These are phyloP conservation scores for Corythaeola cristata DNA, from an alignment of 2,113 vertebrate genomes.

Conservation along the genomic window DNA sequence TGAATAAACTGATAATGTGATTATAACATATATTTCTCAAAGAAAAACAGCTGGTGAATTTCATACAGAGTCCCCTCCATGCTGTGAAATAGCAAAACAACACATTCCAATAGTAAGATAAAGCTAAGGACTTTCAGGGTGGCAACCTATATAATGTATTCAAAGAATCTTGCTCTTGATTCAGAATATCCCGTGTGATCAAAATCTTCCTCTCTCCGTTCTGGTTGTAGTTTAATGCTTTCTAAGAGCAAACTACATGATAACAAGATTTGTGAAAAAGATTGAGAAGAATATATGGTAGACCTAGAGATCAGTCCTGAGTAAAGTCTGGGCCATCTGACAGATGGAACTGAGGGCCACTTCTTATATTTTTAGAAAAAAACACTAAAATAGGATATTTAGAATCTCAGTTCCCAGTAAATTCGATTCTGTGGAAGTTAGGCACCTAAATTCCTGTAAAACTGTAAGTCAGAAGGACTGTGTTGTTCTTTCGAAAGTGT, in stretches of 20 bases:
- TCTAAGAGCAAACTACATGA: background rate
- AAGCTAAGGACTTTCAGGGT: background rate
- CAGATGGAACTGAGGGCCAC: background rate
- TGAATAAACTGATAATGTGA: background rate
- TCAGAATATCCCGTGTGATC: background rate
- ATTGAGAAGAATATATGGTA: background rate
- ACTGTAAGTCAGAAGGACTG: background rate
- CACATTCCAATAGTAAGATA: background rate
- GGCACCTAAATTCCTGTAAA: background rate
- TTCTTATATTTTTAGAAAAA: background rate
- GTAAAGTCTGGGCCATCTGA: background rate
- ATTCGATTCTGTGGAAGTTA: background rate
- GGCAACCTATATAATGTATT: background rate
- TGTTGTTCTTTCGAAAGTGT: background rate
- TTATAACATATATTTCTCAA: background rate
- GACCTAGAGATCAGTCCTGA: background rate
- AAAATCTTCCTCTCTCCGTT: background rate
- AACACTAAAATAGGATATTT: background rate
- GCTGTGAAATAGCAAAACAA: background rate
- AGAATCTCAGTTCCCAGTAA: background rate
- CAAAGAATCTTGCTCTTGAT: background rate
- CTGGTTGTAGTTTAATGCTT: background rate
- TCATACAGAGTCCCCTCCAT: background rate
- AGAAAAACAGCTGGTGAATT: background rate
- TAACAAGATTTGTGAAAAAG: background rate